Evolutionary conservation across 2,888 invertebrate genomes (phyloP).

Genomic region (Philopedon plagiatum): DNA sequence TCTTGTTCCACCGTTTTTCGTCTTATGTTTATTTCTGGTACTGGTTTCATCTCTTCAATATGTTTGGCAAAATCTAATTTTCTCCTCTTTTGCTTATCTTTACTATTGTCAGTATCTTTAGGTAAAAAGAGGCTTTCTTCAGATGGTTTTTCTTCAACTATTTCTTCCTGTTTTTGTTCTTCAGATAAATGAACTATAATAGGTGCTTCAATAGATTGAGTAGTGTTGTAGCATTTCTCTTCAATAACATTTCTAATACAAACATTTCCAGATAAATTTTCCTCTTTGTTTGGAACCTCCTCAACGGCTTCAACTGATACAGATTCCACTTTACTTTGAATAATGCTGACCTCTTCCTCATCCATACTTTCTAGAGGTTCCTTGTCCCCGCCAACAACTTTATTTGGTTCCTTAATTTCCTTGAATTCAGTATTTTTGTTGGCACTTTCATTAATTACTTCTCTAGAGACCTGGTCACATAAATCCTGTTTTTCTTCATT

Average conservation of each 20-base stretch:
- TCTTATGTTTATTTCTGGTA: slow-evolving; percentile 37
- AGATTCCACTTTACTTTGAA: not conserved
- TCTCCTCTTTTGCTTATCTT: not conserved
- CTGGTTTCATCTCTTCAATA: slow-evolving; percentile 8
- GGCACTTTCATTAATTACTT: too few species aligned
- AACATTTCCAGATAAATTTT: not conserved
- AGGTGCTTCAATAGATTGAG: not conserved
- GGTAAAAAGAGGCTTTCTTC: not conserved
- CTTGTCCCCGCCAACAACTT: not conserved
- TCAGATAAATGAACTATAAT: not conserved
- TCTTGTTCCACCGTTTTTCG: slow-evolving; percentile 48
- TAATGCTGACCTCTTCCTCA: not conserved
- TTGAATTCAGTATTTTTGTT: not conserved
- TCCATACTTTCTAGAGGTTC: not conserved
- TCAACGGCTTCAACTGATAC: not conserved
- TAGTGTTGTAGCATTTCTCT: not conserved
- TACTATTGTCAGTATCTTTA: not conserved
- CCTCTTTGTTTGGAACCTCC: not conserved
- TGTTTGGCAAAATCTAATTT: not conserved
- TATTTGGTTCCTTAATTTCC: not conserved
- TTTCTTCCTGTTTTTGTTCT: not conserved
- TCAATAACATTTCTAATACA: not conserved
- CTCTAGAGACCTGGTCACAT: not conserved
- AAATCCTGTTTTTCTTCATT: slow-evolving; percentile 9
- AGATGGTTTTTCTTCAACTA: not conserved